phyloP scores from a whole-genome alignment of 2,888 invertebrate species.

The Ophioninae sp. region DNA sequence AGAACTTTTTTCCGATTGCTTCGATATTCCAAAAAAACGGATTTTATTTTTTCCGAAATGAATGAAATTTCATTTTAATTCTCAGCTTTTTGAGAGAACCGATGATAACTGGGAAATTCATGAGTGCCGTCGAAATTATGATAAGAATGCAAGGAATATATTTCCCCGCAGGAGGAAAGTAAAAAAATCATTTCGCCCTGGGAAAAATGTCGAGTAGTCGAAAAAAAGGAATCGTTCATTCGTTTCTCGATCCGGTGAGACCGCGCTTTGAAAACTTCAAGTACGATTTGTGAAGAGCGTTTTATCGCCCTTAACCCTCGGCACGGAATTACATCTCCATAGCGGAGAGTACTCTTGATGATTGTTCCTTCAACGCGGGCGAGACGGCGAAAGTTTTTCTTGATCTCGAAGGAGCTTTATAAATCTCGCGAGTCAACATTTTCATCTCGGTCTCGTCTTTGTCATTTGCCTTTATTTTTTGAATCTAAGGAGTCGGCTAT shows the following conservation, averaged over 20 bases:
- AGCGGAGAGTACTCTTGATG: slow-evolving; percentile 30
- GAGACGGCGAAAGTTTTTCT: slow-evolving; percentile 17
- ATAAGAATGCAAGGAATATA: neutral
- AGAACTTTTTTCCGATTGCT: neutral
- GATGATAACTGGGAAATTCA: neutral
- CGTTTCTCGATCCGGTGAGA: slow-evolving; percentile 14
- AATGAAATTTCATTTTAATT: neutral
- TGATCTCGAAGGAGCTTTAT: slow-evolving; percentile 5
- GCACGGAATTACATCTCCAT: slow-evolving; percentile 18
- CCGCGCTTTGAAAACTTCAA: slow-evolving; percentile 35
- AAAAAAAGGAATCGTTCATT: slow-evolving; percentile 15
- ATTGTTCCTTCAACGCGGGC: slow-evolving; percentile 43
- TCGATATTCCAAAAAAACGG: neutral
- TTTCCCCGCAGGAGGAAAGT: neutral
- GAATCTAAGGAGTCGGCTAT: slow-evolving; percentile 6
- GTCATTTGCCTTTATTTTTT: slow-evolving; percentile 5
- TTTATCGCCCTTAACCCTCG: slow-evolving; percentile 41
- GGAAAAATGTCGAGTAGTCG: neutral
- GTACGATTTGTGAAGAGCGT: slow-evolving; percentile 48
- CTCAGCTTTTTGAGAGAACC: neutral
- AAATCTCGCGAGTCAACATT: slow-evolving; percentile 29
- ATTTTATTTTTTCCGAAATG: neutral
- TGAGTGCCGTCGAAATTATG: neutral
- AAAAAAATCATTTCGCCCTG: neutral
- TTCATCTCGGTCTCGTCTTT: slow-evolving; percentile 25